A percentile compares a stretch with the other conserved stretches of the same genome.
Conservation (phyloP, 2,888 invertebrate species). For the Diarsia brunnea region DNA sequence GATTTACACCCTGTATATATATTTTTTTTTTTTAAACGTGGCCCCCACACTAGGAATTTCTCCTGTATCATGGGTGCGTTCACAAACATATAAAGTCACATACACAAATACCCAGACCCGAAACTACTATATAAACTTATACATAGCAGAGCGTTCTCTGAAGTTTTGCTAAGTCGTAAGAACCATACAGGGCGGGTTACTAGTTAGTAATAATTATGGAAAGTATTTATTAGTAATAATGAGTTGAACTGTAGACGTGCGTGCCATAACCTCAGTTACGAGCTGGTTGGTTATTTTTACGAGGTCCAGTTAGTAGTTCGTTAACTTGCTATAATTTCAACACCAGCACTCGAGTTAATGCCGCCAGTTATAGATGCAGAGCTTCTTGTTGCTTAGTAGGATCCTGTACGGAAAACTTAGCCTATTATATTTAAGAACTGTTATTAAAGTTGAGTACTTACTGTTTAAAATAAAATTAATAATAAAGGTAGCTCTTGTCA, state of each 20-base stretch:
- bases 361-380: slow-evolving; percentile 37
- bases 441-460: slow-evolving; percentile 15
- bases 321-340: slow-evolving; percentile 58
- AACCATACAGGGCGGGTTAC: too few species aligned
- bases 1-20: too few species aligned
- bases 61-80: too few species aligned
- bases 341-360: slow-evolving; percentile 49
- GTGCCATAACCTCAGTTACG: slow-evolving; percentile 54
- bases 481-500: background rate
- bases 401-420: slow-evolving; percentile 32
- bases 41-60: too few species aligned
- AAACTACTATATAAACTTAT: background rate
- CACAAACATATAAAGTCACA: too few species aligned
- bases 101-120: too few species aligned
- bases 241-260: slow-evolving; percentile 36
- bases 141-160: background rate
- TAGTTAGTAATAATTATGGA: slow-evolving; percentile 4
- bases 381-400: slow-evolving; percentile 30
- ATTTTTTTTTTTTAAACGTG: too few species aligned
- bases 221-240: slow-evolving; percentile 35
- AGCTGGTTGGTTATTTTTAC: slow-evolving; percentile 60
- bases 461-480: slow-evolving; percentile 16
- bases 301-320: slow-evolving; percentile 52
- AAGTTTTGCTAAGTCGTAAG: background rate
- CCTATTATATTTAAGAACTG: slow-evolving; percentile 8